Evolutionary conservation across 2,113 vertebrate species (phyloP).

Genomic region (Rhineura floridana): DNA sequence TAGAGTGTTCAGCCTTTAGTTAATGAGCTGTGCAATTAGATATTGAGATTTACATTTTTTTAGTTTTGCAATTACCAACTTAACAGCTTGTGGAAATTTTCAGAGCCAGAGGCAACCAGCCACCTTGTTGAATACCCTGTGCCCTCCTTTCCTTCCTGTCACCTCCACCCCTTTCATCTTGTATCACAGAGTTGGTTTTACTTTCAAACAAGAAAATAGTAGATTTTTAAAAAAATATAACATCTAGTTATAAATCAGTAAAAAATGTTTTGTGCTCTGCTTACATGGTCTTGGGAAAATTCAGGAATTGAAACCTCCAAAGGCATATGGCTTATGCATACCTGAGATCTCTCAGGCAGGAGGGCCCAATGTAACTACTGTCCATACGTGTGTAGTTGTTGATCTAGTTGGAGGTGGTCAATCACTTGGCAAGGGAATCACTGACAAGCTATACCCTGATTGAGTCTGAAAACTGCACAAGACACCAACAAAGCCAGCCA

Average conservation of each 20-base stretch:
- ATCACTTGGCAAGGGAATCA: not conserved
- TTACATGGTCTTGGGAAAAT: not conserved
- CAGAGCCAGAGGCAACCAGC: conserved; percentile 45
- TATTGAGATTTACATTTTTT: conserved; percentile 70
- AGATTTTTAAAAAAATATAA: not conserved
- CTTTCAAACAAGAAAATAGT: conserved; percentile 22
- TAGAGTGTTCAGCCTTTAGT: conserved; percentile 68
- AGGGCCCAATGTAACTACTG: not conserved
- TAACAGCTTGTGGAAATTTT: conserved; percentile 70
- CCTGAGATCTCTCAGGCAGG: not conserved
- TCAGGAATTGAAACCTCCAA: not conserved
- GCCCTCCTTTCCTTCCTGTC: not conserved
- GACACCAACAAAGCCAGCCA: not conserved
- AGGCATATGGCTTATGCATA: not conserved
- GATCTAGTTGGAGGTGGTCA: not conserved
- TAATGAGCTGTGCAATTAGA: conserved; percentile 76
- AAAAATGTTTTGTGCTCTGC: not conserved
- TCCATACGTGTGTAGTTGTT: not conserved
- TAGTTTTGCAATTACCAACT: conserved; percentile 70
- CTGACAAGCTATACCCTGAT: too few species aligned
- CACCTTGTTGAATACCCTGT: conserved; percentile 40
- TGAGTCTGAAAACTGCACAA: not conserved
- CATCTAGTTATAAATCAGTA: not conserved
- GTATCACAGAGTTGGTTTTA: conserved; percentile 35
- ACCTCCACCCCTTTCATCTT: not conserved